Evolutionary conservation across 2,888 invertebrate genomes (phyloP), one percentile per base, ranked within the genome.

Genomic region (Cecidostiba fungosa): DNA sequence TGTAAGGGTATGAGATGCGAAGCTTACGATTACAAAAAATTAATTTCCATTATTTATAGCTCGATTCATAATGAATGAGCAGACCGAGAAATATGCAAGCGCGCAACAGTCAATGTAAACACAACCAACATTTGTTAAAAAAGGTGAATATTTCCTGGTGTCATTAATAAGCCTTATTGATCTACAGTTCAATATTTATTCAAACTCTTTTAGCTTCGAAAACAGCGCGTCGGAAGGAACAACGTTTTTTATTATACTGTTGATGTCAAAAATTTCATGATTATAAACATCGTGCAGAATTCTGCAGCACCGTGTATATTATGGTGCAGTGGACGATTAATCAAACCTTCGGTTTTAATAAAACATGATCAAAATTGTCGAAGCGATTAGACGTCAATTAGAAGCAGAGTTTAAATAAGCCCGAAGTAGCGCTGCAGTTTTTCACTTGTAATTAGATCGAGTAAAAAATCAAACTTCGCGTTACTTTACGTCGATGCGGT

Each of bases 161-260:
- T 26, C 47, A 47, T 73, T 43, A 73, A 43, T 73, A 47, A 73
- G 29, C n/a, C 32, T 23, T 73, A 47, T 16, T 73, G 47, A 47
- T 26, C 43, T 73, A 73, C n/a, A 70, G 16, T 70, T 19, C 4
- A 19, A 29, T 69, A 29, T 69, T 69, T 26, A 69, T 69, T 29
- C 16, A 32, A 32, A 19, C 5, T 8, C 26, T 19, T 19, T 19
- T n/a, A 62, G 8, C 4, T 23, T n/a, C 8, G 62, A 62, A 62
- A 23, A 62, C 26, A 62, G 3, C 14, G 12, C 12, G 23, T 62
- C 62, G 23, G 19, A 23, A 62, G n/a, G 19, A 62, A 62, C 23
- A 26, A 62, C 6, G 3, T 23, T 62, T 62, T 23, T 26, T 59
- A 50, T n/a, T 14, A 47, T 1, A 14, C 16, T 50, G 3, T 1